Percentiles rank a stretch among this genome's conserved stretches.
Conservation (phyloP, 2,888 invertebrate species). For the Ophion obscuratus region DNA sequence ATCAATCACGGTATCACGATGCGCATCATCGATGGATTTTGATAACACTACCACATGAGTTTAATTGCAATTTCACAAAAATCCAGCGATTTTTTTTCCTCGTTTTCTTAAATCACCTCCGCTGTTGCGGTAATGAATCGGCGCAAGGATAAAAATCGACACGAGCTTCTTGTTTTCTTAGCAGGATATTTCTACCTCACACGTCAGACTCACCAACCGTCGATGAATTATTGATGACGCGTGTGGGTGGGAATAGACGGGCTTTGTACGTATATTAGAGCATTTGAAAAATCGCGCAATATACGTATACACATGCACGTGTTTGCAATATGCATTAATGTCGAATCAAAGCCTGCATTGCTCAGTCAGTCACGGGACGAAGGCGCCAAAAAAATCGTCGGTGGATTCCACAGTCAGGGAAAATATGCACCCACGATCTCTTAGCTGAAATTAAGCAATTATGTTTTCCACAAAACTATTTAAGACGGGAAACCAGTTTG, state of each 20-base stretch:
- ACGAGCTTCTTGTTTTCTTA: constrained; percentile 64
- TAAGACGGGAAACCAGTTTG: no score
- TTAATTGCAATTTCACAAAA: not conserved
- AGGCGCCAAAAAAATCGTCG: no score
- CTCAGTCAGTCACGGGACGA: no score
- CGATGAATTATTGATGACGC: constrained; percentile 75
- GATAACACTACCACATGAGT: no score
- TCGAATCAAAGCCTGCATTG: no score
- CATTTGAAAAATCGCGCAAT: not conserved
- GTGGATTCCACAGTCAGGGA: no score
- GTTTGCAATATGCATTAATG: no score
- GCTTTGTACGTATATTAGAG: constrained; percentile 59
- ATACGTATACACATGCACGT: no score
- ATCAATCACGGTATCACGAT: no score
- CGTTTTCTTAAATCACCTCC: not conserved
- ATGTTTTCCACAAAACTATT: no score
- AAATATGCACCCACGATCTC: no score
- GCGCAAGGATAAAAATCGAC: not conserved
- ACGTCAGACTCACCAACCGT: constrained; percentile 28
- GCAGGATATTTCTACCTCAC: constrained; percentile 63
- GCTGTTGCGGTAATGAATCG: constrained; percentile 3
- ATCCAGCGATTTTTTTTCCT: not conserved
- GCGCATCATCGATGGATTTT: not conserved
- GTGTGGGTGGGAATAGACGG: constrained; percentile 70
- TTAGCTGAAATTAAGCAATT: no score